A percentile compares a stretch with the other conserved stretches of the same genome.
phyloP scores from a whole-genome alignment of 1,140 invertebrate genomes.

The Aphaenogaster rudis region DNA sequence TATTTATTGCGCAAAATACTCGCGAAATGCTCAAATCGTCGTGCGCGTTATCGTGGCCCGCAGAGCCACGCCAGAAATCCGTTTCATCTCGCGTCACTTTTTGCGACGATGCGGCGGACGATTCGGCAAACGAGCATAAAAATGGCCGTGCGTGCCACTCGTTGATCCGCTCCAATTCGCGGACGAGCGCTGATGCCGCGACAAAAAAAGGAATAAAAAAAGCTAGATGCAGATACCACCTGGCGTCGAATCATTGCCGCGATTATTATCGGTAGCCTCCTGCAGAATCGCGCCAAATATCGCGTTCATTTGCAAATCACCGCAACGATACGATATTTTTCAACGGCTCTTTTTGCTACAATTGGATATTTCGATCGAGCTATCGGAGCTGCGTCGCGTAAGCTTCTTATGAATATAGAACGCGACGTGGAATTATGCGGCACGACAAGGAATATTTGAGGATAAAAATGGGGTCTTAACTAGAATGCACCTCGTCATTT shows the following conservation, averaged over 20 bases:
- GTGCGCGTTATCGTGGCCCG: constrained; percentile 48
- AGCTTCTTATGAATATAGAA: constrained; percentile 49
- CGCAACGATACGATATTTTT: constrained; percentile 49
- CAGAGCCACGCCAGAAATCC: constrained; percentile 44
- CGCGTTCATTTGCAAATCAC: constrained; percentile 61
- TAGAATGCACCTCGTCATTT: not conserved
- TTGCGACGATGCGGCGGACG: constrained; percentile 47
- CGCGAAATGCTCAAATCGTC: constrained; percentile 40
- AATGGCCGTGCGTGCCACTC: constrained; percentile 65
- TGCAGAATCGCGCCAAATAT: constrained; percentile 64
- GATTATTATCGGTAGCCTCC: constrained; percentile 70
- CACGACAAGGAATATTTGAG: constrained; percentile 8
- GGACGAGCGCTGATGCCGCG: constrained; percentile 58
- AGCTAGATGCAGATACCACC: constrained; percentile 68
- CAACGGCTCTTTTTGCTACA: constrained; percentile 25
- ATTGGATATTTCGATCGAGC: constrained; percentile 29
- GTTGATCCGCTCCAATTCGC: constrained; percentile 70
- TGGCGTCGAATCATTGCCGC: constrained; percentile 65
- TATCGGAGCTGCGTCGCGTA: not conserved
- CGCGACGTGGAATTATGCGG: constrained; percentile 22
- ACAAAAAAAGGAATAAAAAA: constrained; percentile 14
- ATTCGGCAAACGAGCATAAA: constrained; percentile 70
- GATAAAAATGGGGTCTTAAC: constrained; percentile 8
- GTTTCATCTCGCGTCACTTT: constrained; percentile 57
- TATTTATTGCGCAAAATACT: constrained; percentile 30